Evolutionary conservation across 1,140 invertebrate genomes (phyloP), one percentile per base, ranked within the genome.

Genomic region (Papilio helenus): DNA sequence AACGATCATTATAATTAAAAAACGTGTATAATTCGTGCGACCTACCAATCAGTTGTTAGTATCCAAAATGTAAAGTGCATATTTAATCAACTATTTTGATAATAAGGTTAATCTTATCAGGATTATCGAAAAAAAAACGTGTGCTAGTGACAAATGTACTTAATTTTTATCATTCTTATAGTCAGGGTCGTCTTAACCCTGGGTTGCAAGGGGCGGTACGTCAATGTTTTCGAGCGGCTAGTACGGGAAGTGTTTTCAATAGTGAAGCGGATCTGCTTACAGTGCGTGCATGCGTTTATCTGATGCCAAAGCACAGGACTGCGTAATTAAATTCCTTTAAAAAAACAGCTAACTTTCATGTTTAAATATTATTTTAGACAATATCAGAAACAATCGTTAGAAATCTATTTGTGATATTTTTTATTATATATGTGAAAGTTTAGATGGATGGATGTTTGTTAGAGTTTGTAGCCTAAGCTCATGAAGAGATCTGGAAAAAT

Each of bases 191-290:
- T 55, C n/a, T 55, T 55, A 55, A 55, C 18, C 51, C 51, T 2
- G 18, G 51, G 18, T 55, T 55, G 18, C 1, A 16, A 49, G 46
- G 7, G 34, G 34, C 34, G 34, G n/a, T 65, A 34, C 61, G 23
- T 65, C 61, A 65, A 65, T 29, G 26, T 65, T 65, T 65, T 29
- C 61, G 26, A 65, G 61, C 61, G 61, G 26, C 23, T 65, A 65
- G 61, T 0, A 65, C 12, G 61, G 9, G 26, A 65, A 26, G 61
- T 12, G 61, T 65, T 23, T 61, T 61, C 12, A 65, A 65, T 65
- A 65, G 61, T 3, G 16, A 65, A 65, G 61, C 61, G 23, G 23
- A 16, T 65, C 23, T 61, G 61, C 26, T 65, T 65, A 16, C 61
- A 65, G 61, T 65, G 61, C 20, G 26, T 29, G 61, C 10, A 26